phyloP scores from a whole-genome alignment of 2,113 vertebrate genomes.

The Nymphicus hollandicus region DNA sequence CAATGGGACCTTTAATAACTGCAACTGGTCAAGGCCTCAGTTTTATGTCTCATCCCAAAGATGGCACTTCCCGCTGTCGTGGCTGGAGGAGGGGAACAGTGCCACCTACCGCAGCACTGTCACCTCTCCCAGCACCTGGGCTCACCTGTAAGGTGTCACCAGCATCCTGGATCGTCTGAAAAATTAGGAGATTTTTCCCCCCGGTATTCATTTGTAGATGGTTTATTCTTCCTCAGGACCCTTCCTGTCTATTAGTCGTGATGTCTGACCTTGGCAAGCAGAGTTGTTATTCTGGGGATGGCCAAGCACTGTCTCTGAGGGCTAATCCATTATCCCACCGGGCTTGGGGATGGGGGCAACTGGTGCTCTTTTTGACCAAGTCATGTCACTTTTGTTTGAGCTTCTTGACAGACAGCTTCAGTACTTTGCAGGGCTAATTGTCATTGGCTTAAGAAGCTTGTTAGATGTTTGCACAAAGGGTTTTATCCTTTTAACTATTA shows the following conservation, averaged over 20 bases:
- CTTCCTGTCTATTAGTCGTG: background rate
- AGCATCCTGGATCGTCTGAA: background rate
- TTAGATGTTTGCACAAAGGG: slow-evolving; percentile 9
- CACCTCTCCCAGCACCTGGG: background rate
- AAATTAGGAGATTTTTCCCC: background rate
- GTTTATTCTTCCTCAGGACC: background rate
- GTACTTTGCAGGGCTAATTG: background rate
- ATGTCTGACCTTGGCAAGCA: background rate
- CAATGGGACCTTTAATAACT: slow-evolving; percentile 68
- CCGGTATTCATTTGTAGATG: background rate
- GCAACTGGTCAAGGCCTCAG: slow-evolving; percentile 64
- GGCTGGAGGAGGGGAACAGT: slow-evolving; percentile 41
- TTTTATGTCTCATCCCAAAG: slow-evolving; percentile 65
- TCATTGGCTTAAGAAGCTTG: background rate
- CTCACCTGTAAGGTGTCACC: background rate
- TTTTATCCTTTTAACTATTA: slow-evolving; percentile 38
- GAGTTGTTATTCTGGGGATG: background rate
- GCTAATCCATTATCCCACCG: background rate
- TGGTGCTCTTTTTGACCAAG: background rate
- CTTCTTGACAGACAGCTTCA: background rate
- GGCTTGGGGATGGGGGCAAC: background rate
- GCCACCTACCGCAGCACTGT: slow-evolving; percentile 1
- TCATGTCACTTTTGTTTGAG: background rate
- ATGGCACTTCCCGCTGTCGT: slow-evolving; percentile 14
- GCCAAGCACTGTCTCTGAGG: background rate